Percentiles rank a stretch among this genome's conserved stretches.
Conservation (phyloP, 2,113 vertebrate species). For the Etia nguti region DNA sequence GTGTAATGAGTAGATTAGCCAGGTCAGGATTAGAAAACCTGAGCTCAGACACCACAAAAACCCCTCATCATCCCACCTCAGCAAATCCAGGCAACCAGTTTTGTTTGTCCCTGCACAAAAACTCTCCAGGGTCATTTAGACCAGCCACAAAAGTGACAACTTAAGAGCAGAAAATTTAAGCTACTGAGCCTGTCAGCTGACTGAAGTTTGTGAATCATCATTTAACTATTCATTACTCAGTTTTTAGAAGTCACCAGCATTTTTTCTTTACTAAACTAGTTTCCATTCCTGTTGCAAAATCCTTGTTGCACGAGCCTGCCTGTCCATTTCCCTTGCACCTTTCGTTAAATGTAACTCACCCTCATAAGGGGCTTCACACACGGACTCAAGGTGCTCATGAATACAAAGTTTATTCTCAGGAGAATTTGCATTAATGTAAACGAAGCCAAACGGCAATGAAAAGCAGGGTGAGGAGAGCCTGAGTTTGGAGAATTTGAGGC, state of each 20-base stretch:
- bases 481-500: background rate
- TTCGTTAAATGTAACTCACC: constrained; percentile 14
- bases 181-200: background rate
- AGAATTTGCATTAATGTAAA: constrained; percentile 2
- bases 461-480: background rate
- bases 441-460: background rate
- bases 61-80: background rate
- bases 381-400: background rate
- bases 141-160: background rate
- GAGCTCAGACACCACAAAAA: background rate
- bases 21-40: constrained; percentile 14
- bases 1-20: constrained; percentile 40
- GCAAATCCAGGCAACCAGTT: background rate
- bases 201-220: background rate
- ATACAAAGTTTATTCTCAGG: constrained; percentile 35
- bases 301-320: background rate
- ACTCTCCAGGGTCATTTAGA: background rate
- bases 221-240: background rate
- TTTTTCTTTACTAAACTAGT: constrained; percentile 10
- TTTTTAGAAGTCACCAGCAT: background rate
- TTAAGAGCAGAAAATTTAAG: background rate
- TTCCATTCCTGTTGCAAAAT: constrained; percentile 10
- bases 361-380: constrained; percentile 10
- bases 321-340: constrained; percentile 28
- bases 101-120: background rate